phyloP scores from a whole-genome alignment of 2,113 vertebrate species.

The Trochalopteron elliotii region DNA sequence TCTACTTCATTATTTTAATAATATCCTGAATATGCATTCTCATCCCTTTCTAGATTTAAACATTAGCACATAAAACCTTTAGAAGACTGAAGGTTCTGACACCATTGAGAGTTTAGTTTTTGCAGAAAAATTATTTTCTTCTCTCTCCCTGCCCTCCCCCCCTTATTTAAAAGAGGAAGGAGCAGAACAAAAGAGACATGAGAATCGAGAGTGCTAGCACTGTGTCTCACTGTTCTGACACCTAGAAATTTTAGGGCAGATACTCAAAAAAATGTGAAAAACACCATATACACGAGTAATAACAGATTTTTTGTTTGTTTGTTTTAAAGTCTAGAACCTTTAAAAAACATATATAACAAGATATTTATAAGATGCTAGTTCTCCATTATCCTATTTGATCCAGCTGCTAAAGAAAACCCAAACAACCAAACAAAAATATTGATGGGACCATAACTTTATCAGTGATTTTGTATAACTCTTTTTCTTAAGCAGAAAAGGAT shows the following conservation, averaged over 20 bases:
- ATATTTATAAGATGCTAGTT: neutral
- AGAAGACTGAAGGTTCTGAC: neutral
- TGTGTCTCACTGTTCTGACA: neutral
- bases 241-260: neutral
- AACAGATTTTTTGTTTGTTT: neutral
- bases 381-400: neutral
- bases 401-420: neutral
- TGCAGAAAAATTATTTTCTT: neutral
- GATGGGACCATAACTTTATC: neutral
- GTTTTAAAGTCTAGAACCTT: neutral
- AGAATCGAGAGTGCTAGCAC: neutral
- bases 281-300: neutral
- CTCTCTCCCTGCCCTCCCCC: accelerated
- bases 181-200: neutral
- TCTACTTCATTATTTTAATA: neutral
- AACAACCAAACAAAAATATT: neutral
- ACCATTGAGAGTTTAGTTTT: neutral
- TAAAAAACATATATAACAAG: neutral
- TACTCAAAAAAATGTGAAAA: neutral
- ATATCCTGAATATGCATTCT: neutral
- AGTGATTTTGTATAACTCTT: neutral
- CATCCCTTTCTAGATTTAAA: neutral
- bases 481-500: neutral
- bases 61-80: neutral
- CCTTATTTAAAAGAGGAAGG: neutral